phyloP scores from a whole-genome alignment of 2,113 vertebrate genomes.

The Murina feae region DNA sequence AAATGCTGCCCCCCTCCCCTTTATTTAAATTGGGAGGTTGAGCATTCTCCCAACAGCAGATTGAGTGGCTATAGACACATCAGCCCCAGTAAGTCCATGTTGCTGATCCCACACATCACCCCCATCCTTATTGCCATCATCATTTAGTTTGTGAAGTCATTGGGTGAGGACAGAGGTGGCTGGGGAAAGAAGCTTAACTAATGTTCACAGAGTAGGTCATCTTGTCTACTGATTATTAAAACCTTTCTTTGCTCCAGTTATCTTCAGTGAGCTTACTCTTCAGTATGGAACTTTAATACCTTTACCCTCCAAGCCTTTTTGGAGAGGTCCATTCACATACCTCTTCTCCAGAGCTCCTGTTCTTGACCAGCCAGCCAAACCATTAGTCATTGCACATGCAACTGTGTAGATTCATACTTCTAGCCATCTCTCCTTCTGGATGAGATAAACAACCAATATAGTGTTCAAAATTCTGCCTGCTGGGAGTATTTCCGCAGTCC shows the following conservation, averaged over 20 bases:
- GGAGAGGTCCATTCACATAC: background rate
- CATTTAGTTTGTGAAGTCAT: background rate
- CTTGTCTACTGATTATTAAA: conserved; percentile 24
- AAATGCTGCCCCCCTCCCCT: background rate
- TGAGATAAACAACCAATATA: background rate
- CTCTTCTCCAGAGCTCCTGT: conserved; percentile 1
- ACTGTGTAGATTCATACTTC: background rate
- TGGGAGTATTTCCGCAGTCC: background rate
- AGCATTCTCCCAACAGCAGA: background rate
- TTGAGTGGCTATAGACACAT: background rate
- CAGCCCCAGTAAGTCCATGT: background rate
- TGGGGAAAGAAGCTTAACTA: background rate
- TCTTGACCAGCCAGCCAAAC: background rate
- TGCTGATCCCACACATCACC: background rate
- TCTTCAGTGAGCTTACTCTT: background rate
- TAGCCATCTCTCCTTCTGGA: background rate
- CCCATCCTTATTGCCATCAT: background rate
- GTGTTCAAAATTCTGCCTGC: background rate
- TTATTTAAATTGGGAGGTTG: background rate
- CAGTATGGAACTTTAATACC: background rate
- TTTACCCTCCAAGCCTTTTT: background rate
- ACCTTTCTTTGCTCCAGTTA: background rate
- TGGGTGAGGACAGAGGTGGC: background rate
- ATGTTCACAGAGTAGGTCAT: background rate
- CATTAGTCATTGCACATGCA: background rate